Evolutionary conservation across 2,888 invertebrate genomes (phyloP).

Genomic region (Ornithoptera priamus): DNA sequence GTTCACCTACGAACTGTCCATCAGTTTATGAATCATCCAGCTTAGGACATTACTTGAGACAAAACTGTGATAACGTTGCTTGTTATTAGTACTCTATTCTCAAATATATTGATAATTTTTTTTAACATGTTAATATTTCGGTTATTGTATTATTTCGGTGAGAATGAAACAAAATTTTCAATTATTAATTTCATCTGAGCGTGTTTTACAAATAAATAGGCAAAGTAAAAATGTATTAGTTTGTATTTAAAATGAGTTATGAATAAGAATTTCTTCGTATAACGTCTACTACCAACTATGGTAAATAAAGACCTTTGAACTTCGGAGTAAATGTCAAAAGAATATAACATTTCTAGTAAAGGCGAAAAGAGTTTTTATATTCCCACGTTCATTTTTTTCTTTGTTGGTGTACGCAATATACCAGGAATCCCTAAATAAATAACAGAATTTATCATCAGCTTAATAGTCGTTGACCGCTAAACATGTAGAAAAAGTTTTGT

Average conservation of each 20-base stretch:
- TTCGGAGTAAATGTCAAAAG: neutral
- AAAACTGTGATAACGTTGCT: constrained; percentile 9
- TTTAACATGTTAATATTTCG: neutral
- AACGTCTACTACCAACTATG: neutral
- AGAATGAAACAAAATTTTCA: neutral
- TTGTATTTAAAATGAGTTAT: neutral
- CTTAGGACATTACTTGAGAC: constrained; percentile 33
- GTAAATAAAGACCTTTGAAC: neutral
- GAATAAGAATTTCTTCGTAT: neutral
- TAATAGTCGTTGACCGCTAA: too few relatives aligned
- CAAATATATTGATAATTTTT: neutral
- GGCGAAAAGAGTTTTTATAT: neutral
- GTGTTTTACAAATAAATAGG: neutral
- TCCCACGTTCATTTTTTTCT: neutral
- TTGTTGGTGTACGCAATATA: neutral
- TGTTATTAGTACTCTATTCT: constrained; percentile 6
- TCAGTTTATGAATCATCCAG: constrained; percentile 66
- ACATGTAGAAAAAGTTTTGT: too few relatives aligned
- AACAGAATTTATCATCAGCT: neutral
- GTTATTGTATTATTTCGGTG: too few relatives aligned
- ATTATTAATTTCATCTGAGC: too few relatives aligned
- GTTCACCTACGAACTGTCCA: constrained; percentile 61
- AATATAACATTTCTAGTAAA: too few relatives aligned
- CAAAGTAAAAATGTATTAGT: neutral
- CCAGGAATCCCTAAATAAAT: neutral